phyloP scores from a whole-genome alignment of 2,888 invertebrate genomes.

The Strigamia transsilvanica region DNA sequence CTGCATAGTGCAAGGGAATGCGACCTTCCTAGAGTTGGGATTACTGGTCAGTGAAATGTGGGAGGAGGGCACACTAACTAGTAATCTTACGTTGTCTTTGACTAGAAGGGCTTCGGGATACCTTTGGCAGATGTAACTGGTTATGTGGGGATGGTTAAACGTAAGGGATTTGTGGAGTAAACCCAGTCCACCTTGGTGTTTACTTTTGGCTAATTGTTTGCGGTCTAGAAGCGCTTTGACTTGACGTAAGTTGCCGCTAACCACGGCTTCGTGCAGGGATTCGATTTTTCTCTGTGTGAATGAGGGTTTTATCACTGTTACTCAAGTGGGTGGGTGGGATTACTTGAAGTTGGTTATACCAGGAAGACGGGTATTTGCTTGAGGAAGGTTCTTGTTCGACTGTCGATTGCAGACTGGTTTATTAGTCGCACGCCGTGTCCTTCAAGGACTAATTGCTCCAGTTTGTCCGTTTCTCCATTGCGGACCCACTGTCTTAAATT shows the following conservation, averaged over 20 bases:
- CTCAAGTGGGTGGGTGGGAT: too few species aligned
- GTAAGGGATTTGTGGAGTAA: slow-evolving; percentile 87
- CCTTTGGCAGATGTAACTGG: slow-evolving; percentile 76
- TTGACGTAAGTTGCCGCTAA: slow-evolving; percentile 82
- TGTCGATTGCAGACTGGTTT: slow-evolving; percentile 74
- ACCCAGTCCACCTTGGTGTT: slow-evolving; percentile 70
- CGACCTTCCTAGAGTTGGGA: slow-evolving; percentile 75
- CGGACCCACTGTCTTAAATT: slow-evolving; percentile 55
- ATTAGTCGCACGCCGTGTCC: slow-evolving; percentile 83
- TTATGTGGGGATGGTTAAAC: slow-evolving; percentile 81
- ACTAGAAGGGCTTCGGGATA: slow-evolving; percentile 78
- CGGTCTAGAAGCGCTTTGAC: slow-evolving; percentile 86
- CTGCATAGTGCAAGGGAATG: slow-evolving; percentile 81
- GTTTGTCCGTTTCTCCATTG: slow-evolving; percentile 82
- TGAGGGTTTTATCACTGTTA: background rate
- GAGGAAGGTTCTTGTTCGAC: slow-evolving; percentile 72
- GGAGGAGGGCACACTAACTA: background rate
- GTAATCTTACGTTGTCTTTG: slow-evolving; percentile 82
- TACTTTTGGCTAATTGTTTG: slow-evolving; percentile 71
- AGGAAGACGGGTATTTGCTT: slow-evolving; percentile 75
- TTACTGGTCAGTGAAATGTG: slow-evolving; percentile 15
- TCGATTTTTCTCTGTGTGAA: slow-evolving; percentile 81
- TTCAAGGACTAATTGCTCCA: slow-evolving; percentile 88
- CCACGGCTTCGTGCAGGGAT: slow-evolving; percentile 84
- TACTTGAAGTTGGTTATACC: slow-evolving; percentile 64